Evolutionary conservation across 1,140 invertebrate genomes (phyloP).

Genomic region (Frieseomelitta varia): DNA sequence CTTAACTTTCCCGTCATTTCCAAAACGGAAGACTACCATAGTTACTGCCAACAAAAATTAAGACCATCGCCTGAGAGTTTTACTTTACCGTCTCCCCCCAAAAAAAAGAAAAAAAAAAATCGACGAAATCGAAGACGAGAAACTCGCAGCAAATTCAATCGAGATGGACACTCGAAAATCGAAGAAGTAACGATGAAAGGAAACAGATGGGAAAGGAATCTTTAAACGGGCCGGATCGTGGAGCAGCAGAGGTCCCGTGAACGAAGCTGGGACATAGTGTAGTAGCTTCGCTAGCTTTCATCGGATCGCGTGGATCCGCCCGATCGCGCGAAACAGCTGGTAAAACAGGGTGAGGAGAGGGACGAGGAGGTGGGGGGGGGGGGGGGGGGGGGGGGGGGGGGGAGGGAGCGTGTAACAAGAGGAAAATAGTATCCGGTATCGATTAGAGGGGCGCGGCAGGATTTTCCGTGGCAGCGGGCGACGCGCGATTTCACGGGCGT

Average conservation of each 20-base stretch:
- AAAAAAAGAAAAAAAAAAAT: too few relatives aligned
- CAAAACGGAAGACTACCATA: too few relatives aligned
- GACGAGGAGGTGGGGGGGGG: too few relatives aligned
- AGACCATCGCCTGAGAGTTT: too few relatives aligned
- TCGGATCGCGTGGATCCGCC: not conserved
- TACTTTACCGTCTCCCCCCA: too few relatives aligned
- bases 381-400: not conserved
- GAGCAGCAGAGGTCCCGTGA: not conserved
- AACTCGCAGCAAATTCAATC: too few relatives aligned
- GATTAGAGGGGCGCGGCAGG: slow-evolving; percentile 36
- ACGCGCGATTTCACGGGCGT: slow-evolving; percentile 72
- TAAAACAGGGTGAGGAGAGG: slow-evolving; percentile 44
- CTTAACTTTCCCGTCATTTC: too few relatives aligned
- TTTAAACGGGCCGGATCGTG: not conserved
- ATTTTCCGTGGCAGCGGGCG: slow-evolving; percentile 67
- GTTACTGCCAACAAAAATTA: too few relatives aligned
- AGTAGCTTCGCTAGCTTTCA: slow-evolving; percentile 14
- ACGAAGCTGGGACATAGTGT: not conserved
- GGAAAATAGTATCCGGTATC: slow-evolving; percentile 51
- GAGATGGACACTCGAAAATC: too few relatives aligned
- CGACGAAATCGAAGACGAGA: too few relatives aligned
- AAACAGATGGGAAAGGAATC: not conserved
- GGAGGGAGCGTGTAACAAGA: slow-evolving; percentile 34
- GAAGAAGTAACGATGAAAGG: too few relatives aligned
- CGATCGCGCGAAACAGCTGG: slow-evolving; percentile 35